Conservation (phyloP, 2,113 vertebrate genomes). For the Limnothrissa miodon region DNA sequence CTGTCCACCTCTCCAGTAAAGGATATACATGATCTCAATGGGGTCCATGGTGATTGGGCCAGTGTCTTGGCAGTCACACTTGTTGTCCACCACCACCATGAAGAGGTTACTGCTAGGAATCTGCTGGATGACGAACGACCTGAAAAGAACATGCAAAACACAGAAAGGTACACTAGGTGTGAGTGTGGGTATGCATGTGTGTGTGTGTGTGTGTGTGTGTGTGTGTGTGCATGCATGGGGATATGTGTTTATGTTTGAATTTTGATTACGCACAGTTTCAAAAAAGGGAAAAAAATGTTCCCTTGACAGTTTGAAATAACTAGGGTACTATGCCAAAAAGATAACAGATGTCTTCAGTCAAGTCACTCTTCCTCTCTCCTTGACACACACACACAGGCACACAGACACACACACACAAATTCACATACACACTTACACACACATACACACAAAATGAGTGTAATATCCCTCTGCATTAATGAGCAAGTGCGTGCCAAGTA, state of each 20-base stretch:
- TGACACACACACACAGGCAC: conserved; percentile 5
- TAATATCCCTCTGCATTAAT: conserved; percentile 41
- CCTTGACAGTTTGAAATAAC: background rate
- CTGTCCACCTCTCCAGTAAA: conserved; percentile 52
- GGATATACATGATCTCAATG: conserved; percentile 99
- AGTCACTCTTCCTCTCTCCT: background rate
- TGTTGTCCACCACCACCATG: conserved; percentile 97
- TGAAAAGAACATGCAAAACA: conserved; percentile 55
- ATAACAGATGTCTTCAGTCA: conserved; percentile 16
- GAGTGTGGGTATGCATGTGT: too few species aligned
- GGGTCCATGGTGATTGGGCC: conserved; percentile 93
- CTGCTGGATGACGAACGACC: conserved; percentile 98
- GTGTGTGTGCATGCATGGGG: conserved; percentile 6
- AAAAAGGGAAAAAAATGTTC: background rate
- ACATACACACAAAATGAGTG: conserved; percentile 35
- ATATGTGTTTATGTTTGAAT: conserved; percentile 43
- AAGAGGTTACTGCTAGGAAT: conserved; percentile 99
- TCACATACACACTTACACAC: conserved; percentile 14
- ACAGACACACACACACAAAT: too few species aligned
- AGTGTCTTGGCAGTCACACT: conserved; percentile 86
- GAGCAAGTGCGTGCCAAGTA: conserved; percentile 24
- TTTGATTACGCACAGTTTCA: conserved; percentile 40
- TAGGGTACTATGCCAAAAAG: conserved; percentile 17
- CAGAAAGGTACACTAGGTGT: background rate
- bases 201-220: conserved; percentile 40